Percentiles rank a stretch among this genome's conserved stretches.
phyloP scores from a whole-genome alignment of 2,888 invertebrate species.

The Luffia ferchaultella region DNA sequence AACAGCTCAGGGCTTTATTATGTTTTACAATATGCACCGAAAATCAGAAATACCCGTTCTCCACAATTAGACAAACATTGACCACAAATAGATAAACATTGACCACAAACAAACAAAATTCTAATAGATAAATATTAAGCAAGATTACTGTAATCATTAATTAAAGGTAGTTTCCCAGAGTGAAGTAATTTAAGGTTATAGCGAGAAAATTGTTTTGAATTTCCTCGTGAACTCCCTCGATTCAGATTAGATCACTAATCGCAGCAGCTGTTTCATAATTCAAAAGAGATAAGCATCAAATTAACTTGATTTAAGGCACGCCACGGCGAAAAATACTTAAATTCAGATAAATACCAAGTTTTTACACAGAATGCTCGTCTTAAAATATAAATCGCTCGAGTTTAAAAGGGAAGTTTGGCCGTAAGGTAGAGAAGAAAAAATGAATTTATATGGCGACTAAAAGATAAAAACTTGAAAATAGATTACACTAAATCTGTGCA shows the following conservation, averaged over 20 bases:
- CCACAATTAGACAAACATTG: no score
- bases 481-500: not conserved
- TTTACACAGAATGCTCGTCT: not conserved
- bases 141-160: no score
- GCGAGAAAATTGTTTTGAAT: not conserved
- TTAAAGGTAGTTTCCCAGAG: no score
- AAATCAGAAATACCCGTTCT: no score
- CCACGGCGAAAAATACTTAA: not conserved
- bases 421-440: not conserved
- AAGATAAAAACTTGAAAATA: not conserved
- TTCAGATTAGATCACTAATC: conserved; percentile 4
- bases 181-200: not conserved
- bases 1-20: no score
- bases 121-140: no score
- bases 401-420: not conserved
- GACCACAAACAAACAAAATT: no score
- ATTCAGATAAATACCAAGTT: not conserved
- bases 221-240: not conserved
- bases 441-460: not conserved
- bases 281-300: conserved; percentile 8
- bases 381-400: not conserved
- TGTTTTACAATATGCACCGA: no score
- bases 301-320: conserved; percentile 7
- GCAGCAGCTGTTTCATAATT: conserved; percentile 5
- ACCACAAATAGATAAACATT: no score